Conservation (phyloP, 1,140 invertebrate genomes). For the Zaprionus taronus region DNA sequence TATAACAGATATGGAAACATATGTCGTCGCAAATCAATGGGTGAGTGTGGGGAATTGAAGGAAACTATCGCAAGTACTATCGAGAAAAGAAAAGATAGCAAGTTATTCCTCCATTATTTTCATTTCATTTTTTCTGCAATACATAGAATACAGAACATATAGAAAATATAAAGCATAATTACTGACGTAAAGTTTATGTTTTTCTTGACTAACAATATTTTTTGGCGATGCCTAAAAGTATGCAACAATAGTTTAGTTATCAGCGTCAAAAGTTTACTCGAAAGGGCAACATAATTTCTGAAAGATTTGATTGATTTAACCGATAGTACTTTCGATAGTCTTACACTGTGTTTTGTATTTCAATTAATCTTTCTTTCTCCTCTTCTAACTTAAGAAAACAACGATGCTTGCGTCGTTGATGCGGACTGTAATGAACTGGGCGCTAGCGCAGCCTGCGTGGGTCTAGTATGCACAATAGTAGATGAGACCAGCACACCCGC, state of each 20-base stretch:
- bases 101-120: too few relatives aligned
- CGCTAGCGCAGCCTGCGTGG: constrained; percentile 61
- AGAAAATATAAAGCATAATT: too few relatives aligned
- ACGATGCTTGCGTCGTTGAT: constrained; percentile 83
- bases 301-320: too few relatives aligned
- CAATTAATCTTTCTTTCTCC: neutral
- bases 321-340: too few relatives aligned
- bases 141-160: too few relatives aligned
- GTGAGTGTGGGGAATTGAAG: constrained; percentile 36
- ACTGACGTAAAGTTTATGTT: too few relatives aligned
- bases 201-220: neutral
- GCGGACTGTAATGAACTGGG: constrained; percentile 77
- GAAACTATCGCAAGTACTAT: neutral
- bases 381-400: constrained; percentile 55
- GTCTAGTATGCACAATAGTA: constrained; percentile 64
- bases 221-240: neutral
- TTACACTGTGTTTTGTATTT: neutral
- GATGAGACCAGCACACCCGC: constrained; percentile 49
- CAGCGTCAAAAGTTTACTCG: neutral
- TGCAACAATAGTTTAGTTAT: neutral
- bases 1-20: constrained; percentile 84
- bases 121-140: too few relatives aligned
- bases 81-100: neutral
- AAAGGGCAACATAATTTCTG: neutral
- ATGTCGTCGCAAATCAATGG: constrained; percentile 84